A percentile compares a stretch with the other conserved stretches of the same genome.
phyloP scores from a whole-genome alignment of 2,113 vertebrate genomes.

The Rhynchomys soricoides region DNA sequence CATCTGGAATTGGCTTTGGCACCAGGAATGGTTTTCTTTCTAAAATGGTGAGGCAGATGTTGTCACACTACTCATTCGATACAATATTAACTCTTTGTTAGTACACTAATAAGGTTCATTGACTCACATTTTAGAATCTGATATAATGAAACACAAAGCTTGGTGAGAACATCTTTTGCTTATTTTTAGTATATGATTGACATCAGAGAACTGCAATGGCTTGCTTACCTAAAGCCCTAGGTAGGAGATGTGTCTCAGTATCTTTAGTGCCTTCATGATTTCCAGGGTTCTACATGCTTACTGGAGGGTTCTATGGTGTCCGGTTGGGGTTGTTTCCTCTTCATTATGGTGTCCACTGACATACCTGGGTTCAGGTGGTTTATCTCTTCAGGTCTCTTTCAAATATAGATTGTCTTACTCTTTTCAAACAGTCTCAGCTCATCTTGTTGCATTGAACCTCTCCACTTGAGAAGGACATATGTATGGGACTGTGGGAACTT shows the following conservation, averaged over 20 bases:
- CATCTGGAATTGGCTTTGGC: slow-evolving; percentile 74
- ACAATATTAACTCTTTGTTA: slow-evolving; percentile 55
- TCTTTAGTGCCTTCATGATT: neutral
- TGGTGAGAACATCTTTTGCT: neutral
- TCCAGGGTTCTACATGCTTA: neutral
- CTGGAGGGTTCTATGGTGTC: no score
- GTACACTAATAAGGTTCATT: slow-evolving; percentile 26
- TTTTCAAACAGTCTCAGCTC: neutral
- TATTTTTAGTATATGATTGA: neutral
- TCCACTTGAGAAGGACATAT: neutral
- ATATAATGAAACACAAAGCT: neutral
- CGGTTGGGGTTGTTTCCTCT: neutral
- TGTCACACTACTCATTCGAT: slow-evolving; percentile 58
- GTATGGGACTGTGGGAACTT: neutral
- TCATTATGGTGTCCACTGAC: neutral
- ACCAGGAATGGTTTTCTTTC: slow-evolving; percentile 63
- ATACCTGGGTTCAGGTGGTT: neutral
- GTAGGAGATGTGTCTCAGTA: neutral
- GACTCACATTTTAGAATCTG: slow-evolving; percentile 45
- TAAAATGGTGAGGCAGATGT: slow-evolving; percentile 68
- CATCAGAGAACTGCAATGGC: neutral
- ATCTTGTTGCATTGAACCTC: neutral
- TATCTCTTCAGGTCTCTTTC: neutral
- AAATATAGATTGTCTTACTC: neutral
- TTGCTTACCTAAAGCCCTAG: neutral